Base-by-base conservation (phyloP, 2,113 vertebrate genomes). In the Lanius collurio region DNA sequence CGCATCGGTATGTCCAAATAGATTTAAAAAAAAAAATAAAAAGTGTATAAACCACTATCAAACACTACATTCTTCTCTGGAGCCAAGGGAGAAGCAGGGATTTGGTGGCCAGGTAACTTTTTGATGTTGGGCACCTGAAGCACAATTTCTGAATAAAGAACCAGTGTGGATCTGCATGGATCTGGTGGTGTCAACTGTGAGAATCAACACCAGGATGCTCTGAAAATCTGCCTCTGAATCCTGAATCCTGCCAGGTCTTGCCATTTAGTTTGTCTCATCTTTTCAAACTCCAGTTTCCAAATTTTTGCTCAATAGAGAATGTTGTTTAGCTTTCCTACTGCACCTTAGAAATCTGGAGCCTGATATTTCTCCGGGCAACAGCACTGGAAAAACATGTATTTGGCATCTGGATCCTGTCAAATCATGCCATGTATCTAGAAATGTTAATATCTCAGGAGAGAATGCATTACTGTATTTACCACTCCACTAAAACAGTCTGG, bases 171-270 rank as follows among this genome's bases (percentile, higher is more conserved):
- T 75, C n/a, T 31, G 15, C 49, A 5, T 41, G 26, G 17, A 16
- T 80, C 46, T 62, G 33, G 33, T 1, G 0, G 24, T 47, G 56
- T 31, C 28, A 12, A 14, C 16, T 5, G 0, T 46, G 31, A 44
- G 16, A 74, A 74, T 52, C 52, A 47, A 75, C 23, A 37, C 15
- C 12, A 44, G n/a, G 41, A 27, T 44, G 47, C 35, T 89, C 31
- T 53, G 47, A 71, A 84, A 64, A 64, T 69, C 33, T 71, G 53
- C 3, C 31, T 76, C 9, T 26, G 41, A 83, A 64, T 84, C 60
- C 46, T 11, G 28, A 70, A 23, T 57, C 33, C 19, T 7, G 3
- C 6, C 15, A 24, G 33, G 26, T 75, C 53, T 53, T 90, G 31
- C 24, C n/a, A 15, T 5, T 27, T 83, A 35, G 17, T 71, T 79